These are phyloP conservation scores for Scomber japonicus DNA, from an alignment of 2,113 vertebrate species.

Conservation along the genomic window DNA sequence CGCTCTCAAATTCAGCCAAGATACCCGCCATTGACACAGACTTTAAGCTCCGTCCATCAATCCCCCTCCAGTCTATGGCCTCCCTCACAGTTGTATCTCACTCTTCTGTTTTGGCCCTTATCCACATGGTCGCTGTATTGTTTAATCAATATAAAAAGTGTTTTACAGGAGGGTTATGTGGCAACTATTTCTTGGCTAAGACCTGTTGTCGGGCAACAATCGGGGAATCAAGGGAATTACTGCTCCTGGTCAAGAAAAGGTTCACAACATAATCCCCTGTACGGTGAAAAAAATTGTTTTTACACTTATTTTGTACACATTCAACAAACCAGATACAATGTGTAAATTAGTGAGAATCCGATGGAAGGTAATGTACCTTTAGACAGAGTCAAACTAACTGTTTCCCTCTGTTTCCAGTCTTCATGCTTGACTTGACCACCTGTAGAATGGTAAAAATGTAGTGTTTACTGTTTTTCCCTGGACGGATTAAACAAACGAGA, in stretches of 20 bases:
- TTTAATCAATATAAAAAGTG: neutral
- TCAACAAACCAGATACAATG: too few relatives aligned
- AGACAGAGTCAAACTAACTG: too few relatives aligned
- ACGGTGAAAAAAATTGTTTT: too few relatives aligned
- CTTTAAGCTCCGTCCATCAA: slow-evolving; percentile 15
- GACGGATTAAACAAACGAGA: too few relatives aligned
- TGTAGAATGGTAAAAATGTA: too few relatives aligned
- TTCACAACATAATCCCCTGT: too few relatives aligned
- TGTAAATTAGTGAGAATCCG: too few relatives aligned
- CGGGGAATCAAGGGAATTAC: neutral
- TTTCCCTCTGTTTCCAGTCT: too few relatives aligned
- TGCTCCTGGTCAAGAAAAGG: neutral
- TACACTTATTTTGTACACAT: too few relatives aligned
- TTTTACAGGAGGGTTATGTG: neutral
- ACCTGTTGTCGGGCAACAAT: neutral
- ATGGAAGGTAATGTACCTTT: too few relatives aligned
- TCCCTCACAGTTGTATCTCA: slow-evolving; percentile 39
- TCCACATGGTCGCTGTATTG: too few relatives aligned
- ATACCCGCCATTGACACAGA: slow-evolving; percentile 1
- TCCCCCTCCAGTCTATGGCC: neutral
- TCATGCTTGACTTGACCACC: neutral
- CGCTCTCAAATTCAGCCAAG: slow-evolving; percentile 73
- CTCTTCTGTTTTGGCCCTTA: slow-evolving; percentile 8
- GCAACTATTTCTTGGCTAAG: neutral
- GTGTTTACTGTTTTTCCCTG: too few relatives aligned